Percentiles rank a stretch among this genome's conserved stretches.
These are phyloP conservation scores for Agrenia bidenticulata DNA, from an alignment of 2,888 invertebrate genomes.

Conservation along the genomic window DNA sequence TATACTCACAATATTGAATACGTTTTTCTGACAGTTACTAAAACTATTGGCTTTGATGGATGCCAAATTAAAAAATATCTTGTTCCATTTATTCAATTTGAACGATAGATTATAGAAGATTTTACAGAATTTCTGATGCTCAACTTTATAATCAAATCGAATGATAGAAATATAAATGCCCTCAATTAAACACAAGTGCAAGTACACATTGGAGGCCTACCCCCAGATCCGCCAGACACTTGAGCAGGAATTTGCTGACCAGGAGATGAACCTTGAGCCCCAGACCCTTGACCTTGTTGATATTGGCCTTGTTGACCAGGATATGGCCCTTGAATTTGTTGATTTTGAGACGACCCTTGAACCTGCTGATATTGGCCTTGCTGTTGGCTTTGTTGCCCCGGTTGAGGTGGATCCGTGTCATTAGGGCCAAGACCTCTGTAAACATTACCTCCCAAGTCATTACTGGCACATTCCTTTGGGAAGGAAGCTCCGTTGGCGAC, in stretches of 20 bases:
- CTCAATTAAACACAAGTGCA: slow-evolving; percentile 33
- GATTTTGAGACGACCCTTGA: not conserved
- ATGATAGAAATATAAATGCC: not conserved
- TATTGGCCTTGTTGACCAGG: slow-evolving; percentile 2
- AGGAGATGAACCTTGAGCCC: not conserved
- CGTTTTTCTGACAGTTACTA: too few relatives aligned
- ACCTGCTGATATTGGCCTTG: slow-evolving; percentile 16
- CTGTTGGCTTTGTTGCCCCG: slow-evolving; percentile 32
- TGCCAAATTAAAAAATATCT: too few relatives aligned
- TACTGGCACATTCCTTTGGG: slow-evolving; percentile 39
- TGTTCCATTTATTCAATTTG: too few relatives aligned
- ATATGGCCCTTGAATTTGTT: slow-evolving; percentile 3
- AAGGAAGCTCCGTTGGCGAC: slow-evolving; percentile 48
- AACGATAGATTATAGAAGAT: too few relatives aligned
- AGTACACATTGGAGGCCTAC: slow-evolving; percentile 27
- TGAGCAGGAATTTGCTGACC: slow-evolving; percentile 27
- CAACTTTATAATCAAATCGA: too few relatives aligned
- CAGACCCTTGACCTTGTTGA: slow-evolving; percentile 3
- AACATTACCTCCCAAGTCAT: slow-evolving; percentile 40
- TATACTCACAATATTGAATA: too few relatives aligned
- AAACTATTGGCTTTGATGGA: too few relatives aligned
- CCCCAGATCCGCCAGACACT: slow-evolving; percentile 11
- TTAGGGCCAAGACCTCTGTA: slow-evolving; percentile 49
- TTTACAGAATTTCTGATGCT: too few relatives aligned
- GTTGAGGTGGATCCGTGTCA: slow-evolving; percentile 46